Evolutionary conservation across 2,113 vertebrate species (phyloP), one percentile per base, ranked within the genome.

Genomic region (Clarias macrocephalus): DNA sequence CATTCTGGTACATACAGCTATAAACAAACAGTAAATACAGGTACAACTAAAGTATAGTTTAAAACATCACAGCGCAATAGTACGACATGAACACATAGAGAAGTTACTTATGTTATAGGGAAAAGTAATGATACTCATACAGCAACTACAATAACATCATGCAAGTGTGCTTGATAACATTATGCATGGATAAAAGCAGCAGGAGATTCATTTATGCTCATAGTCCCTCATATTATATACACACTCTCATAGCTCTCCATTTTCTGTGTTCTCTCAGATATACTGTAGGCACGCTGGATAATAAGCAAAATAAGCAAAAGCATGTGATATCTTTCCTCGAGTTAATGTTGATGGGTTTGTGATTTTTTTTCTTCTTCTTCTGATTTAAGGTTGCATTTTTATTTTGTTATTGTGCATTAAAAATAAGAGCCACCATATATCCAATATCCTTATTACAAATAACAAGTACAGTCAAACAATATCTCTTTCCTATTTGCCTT

Each of bases 301-400:
- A n/a, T n/a, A n/a, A 75, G 72, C 33, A 37, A 75, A 75, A 75
- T 75, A 42, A 76, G 73, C 73, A 54, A n/a, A 42, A 76, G 42
- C 42, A n/a, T 76, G 42, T 11, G 11, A 76, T 54, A 7, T n/a
- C 15, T 54, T 79, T 79, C 0, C 16, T 56, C 16, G 1, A 28
- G 5, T 15, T n/a, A 28, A 56, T 56, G 25, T 56, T 77, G 52
- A 77, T 28, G 5, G 13, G 25, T 56, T 54, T 18, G 48, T 56
- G 25, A n/a, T 56, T 77, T 77, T 77, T 0, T n/a, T 77, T 12
- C 6, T 52, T 12, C 12, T n/a, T 76, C 16, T 54, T 52, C 60
- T 28, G 63, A 10, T 70, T 70, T 70, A 3, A 19, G 65, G 65
- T 70, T 70, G 30, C 13, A 33, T 33, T 30, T 66, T 30, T 66